Conservation (phyloP, 2,113 vertebrate genomes). For the Xiphophorus maculatus region DNA sequence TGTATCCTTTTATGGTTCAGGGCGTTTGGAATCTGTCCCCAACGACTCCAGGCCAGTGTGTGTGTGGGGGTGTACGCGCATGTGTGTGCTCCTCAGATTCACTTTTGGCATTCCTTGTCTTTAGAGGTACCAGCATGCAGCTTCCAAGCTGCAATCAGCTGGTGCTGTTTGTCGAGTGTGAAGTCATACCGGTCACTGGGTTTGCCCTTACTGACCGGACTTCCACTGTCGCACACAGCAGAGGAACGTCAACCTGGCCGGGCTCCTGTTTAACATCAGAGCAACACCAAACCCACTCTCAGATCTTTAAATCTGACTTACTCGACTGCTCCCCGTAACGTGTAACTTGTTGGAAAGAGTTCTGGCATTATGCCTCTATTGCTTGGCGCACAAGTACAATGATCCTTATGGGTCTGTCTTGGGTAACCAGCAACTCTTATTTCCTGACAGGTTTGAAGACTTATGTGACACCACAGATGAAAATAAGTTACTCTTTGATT, state of each 20-base stretch:
- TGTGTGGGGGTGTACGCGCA: too few relatives aligned
- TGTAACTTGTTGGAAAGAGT: too few relatives aligned
- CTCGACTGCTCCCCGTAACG: neutral
- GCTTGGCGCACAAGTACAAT: too few relatives aligned
- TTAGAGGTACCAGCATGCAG: neutral
- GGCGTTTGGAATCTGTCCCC: neutral
- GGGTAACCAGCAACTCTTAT: too few relatives aligned
- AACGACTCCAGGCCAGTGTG: neutral
- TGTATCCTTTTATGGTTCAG: neutral
- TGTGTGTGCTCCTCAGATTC: neutral
- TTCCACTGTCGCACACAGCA: neutral
- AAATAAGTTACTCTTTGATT: too few relatives aligned
- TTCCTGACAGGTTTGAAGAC: too few relatives aligned
- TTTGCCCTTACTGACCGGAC: neutral
- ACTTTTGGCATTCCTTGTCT: neutral
- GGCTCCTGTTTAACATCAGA: neutral
- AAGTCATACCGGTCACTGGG: neutral
- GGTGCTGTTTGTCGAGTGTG: neutral
- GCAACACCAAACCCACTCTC: neutral
- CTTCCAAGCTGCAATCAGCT: slow-evolving; percentile 2
- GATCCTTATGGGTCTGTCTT: too few relatives aligned
- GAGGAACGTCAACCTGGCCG: neutral
- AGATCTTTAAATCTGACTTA: neutral
- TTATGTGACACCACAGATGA: too few relatives aligned
- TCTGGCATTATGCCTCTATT: too few relatives aligned